Conservation (phyloP, 2,113 vertebrate species). For the Chloropsis cyanopogon region DNA sequence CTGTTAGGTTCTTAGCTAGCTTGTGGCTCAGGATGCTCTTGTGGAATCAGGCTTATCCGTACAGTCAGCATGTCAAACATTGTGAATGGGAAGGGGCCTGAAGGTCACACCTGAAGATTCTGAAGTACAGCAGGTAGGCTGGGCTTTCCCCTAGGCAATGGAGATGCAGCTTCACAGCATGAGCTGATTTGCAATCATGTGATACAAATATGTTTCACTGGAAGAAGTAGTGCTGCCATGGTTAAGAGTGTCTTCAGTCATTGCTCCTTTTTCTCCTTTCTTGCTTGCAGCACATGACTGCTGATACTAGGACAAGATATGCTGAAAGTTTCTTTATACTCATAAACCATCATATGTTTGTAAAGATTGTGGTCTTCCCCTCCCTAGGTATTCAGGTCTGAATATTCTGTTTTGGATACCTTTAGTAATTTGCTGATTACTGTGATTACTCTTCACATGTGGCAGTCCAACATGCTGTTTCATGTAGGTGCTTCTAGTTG, state of each 20-base stretch:
- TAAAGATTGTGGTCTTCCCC: neutral
- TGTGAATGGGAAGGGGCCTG: neutral
- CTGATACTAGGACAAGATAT: neutral
- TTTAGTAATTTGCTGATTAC: neutral
- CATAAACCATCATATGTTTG: neutral
- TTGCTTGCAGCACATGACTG: neutral
- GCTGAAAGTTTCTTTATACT: neutral
- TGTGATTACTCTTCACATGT: neutral
- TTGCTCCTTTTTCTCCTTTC: neutral
- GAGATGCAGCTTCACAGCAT: neutral
- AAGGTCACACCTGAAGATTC: neutral
- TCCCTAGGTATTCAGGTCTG: neutral
- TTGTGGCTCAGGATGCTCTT: neutral
- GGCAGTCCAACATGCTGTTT: neutral
- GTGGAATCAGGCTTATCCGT: neutral
- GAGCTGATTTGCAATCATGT: neutral
- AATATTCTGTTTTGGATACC: conserved; percentile 5
- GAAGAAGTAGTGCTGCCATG: neutral
- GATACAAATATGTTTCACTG: neutral
- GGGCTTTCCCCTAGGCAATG: neutral
- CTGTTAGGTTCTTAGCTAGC: neutral
- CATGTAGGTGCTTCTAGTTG: neutral
- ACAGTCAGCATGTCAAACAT: neutral
- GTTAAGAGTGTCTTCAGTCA: neutral
- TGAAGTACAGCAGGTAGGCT: neutral